phyloP scores from a whole-genome alignment of 2,888 invertebrate species.

The Drymonia ruficornis region DNA sequence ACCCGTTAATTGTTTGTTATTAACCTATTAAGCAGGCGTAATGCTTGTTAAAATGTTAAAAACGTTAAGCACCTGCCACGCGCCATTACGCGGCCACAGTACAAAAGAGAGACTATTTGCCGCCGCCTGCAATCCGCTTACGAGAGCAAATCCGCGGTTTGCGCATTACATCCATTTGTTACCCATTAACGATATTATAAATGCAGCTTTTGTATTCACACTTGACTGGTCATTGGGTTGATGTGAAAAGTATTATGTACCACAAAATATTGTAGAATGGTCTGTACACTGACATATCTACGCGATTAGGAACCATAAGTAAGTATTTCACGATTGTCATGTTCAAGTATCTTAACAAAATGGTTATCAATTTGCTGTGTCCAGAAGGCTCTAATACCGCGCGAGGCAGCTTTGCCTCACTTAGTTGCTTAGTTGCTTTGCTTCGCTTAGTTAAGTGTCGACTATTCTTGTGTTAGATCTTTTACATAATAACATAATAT shows the following conservation, averaged over 20 bases:
- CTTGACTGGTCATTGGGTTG: constrained; percentile 33
- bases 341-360: too few relatives aligned
- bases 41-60: constrained; percentile 13
- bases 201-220: constrained; percentile 40
- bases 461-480: too few relatives aligned
- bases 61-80: constrained; percentile 42
- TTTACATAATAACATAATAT: too few relatives aligned
- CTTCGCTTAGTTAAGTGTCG: too few relatives aligned
- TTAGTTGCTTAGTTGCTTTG: too few relatives aligned
- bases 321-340: too few relatives aligned
- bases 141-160: constrained; percentile 52
- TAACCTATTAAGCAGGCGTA: neutral
- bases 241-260: constrained; percentile 15
- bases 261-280: neutral
- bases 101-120: constrained; percentile 48
- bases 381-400: too few relatives aligned
- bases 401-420: too few relatives aligned
- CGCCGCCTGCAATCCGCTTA: constrained; percentile 51
- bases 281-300: too few relatives aligned
- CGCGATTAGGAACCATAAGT: too few relatives aligned
- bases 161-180: constrained; percentile 56
- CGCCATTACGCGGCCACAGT: constrained; percentile 46
- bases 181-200: constrained; percentile 59
- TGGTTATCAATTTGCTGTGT: too few relatives aligned
- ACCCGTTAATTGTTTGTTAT: neutral